These are phyloP conservation scores for Hippocampus barbouri DNA, from an alignment of 2,113 vertebrate genomes.

Conservation along the genomic window DNA sequence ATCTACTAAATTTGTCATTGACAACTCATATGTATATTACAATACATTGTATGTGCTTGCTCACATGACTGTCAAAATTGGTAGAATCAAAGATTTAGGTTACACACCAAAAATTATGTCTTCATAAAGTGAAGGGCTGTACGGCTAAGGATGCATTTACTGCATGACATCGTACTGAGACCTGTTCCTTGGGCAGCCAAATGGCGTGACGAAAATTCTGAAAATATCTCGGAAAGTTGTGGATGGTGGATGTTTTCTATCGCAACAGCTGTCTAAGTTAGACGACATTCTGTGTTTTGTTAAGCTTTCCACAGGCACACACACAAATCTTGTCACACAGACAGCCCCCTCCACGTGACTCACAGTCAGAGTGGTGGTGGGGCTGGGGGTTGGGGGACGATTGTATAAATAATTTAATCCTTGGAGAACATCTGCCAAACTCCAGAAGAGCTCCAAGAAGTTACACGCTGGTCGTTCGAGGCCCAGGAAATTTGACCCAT, in stretches of 20 bases:
- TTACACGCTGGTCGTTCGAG: not conserved
- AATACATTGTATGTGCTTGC: not conserved
- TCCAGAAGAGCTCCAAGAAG: conserved; percentile 18
- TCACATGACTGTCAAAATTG: not conserved
- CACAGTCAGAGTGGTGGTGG: not conserved
- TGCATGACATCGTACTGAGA: not conserved
- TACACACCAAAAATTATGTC: not conserved
- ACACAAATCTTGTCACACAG: conserved; percentile 19
- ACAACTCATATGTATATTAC: not conserved
- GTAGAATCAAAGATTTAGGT: not conserved
- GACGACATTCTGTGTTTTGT: not conserved
- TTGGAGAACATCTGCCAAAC: conserved; percentile 26
- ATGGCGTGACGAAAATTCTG: not conserved
- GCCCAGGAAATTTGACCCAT: conserved; percentile 14
- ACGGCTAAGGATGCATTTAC: too few relatives aligned
- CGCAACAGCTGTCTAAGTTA: not conserved
- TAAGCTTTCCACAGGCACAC: conserved; percentile 6
- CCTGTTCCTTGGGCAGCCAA: not conserved
- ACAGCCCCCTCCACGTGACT: conserved; percentile 45
- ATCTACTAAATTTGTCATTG: too few relatives aligned
- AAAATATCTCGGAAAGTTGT: not conserved
- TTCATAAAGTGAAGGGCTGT: too few relatives aligned
- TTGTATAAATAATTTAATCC: conserved; percentile 55
- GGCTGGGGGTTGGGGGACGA: conserved; percentile 6
- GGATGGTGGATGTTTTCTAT: not conserved